Conservation (phyloP, 2,113 vertebrate species). For the Aegypius monachus region DNA sequence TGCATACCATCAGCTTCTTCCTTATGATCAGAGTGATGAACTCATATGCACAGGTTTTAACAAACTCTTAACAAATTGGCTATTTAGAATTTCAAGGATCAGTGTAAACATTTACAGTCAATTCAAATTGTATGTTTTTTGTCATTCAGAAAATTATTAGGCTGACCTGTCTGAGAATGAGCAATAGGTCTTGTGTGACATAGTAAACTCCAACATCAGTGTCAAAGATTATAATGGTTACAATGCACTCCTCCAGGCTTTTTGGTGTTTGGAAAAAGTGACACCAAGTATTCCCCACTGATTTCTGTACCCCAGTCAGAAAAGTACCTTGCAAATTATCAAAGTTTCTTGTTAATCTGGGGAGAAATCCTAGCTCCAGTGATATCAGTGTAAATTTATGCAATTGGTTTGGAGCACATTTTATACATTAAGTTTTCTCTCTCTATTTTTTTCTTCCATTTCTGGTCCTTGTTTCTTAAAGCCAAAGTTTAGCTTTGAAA, state of each 20-base stretch:
- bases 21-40: background rate
- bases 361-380: background rate
- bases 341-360: background rate
- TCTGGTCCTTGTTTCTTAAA: background rate
- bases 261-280: background rate
- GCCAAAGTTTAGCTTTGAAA: background rate
- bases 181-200: background rate
- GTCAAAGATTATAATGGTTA: background rate
- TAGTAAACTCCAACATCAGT: background rate
- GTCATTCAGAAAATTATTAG: background rate
- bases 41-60: background rate
- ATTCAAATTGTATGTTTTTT: background rate
- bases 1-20: background rate
- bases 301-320: background rate
- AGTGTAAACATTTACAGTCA: background rate
- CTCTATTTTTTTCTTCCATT: background rate
- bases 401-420: background rate
- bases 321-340: background rate
- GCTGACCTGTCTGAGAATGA: background rate
- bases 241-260: background rate
- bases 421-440: background rate
- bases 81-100: background rate
- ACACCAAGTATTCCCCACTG: background rate
- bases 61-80: background rate
- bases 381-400: background rate